Evolutionary conservation across 2,888 invertebrate species (phyloP), one percentile per base, ranked within the genome.

Genomic region (Hydrotaea cyrtoneurina): DNA sequence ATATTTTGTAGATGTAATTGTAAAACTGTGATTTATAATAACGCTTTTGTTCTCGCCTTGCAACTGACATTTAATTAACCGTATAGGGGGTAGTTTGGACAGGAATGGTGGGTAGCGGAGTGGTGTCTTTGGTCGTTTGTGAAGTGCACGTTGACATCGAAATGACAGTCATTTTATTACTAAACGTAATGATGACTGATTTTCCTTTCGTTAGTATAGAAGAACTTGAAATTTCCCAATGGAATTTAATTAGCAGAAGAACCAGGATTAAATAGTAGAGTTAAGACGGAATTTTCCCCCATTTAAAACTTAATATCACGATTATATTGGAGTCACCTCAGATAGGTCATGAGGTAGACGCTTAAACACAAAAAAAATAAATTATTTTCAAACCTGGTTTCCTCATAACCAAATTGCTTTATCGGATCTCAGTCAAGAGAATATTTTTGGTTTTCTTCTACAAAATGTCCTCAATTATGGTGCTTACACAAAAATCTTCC

Each of bases 51-150:
- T 31, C 31, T 31, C 31, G 31, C 31, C 7, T 86, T 87, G 88
- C 86, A 86, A 87, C 88, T 88, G 88, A 88, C 88, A 87, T 88
- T 88, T 88, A 88, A 88, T 88, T 88, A 87, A 88, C 86, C 86
- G 53, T 71, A 66, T 74, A 79, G 36, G 55, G 26, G 21, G 66
- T 19, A 57, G 66, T 59, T 19, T 11, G 21, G 17, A 36, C 15
- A 19, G 26, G 13, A 26, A 17, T 23, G 26, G 5, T n/a, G 4
- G 39, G 36, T 69, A 31, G 31, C 62, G 31, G n/a, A 17, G 11
- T 62, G 50, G 59, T 15, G 62, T 19, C 59, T 2, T 2, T 7
- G 31, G 31, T 31, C 43, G 31, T 74, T 31, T 50, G 64, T 39
- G 75, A 81, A 84, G 75, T 74, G 53, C 73, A 72, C 76, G 83